Evolutionary conservation across 2,113 vertebrate species (phyloP).

Genomic region (Tamias sibiricus): DNA sequence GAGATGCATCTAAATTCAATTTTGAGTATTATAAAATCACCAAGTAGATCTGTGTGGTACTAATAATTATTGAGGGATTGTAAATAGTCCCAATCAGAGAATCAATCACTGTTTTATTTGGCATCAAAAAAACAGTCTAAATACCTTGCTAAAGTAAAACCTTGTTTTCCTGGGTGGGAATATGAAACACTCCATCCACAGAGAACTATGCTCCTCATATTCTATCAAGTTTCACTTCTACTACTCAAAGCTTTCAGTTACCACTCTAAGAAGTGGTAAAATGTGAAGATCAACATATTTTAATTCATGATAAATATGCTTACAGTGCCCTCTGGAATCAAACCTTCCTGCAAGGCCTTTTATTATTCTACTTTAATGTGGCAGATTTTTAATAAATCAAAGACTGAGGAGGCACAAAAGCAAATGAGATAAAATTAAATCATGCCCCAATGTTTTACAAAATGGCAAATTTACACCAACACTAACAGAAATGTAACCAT

Average conservation of each 20-base stretch:
- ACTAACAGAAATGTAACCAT: constrained; percentile 49
- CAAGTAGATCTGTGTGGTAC: constrained; percentile 19
- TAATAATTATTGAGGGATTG: constrained; percentile 17
- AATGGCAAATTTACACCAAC: constrained; percentile 66
- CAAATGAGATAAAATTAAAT: constrained; percentile 77
- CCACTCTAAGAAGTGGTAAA: constrained; percentile 38
- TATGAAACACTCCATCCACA: constrained; percentile 33
- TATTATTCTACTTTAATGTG: constrained; percentile 58
- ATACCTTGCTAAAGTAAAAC: not conserved
- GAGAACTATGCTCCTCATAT: constrained; percentile 61
- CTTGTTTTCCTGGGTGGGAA: constrained; percentile 44
- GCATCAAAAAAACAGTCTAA: constrained; percentile 45
- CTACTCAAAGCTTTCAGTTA: constrained; percentile 55
- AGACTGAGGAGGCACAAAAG: constrained; percentile 68
- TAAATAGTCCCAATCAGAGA: constrained; percentile 29
- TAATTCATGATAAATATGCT: constrained; percentile 51
- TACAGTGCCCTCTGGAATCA: constrained; percentile 53
- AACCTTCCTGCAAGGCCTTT: constrained; percentile 68
- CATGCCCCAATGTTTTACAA: constrained; percentile 57
- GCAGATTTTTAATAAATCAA: constrained; percentile 77
- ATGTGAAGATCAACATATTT: constrained; percentile 61
- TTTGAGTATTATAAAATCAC: constrained; percentile 27
- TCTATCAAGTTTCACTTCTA: constrained; percentile 51
- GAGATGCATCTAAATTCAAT: not conserved
- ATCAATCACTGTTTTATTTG: constrained; percentile 52